These are phyloP conservation scores for Xylocampa areola DNA, from an alignment of 2,888 invertebrate genomes.

Conservation along the genomic window DNA sequence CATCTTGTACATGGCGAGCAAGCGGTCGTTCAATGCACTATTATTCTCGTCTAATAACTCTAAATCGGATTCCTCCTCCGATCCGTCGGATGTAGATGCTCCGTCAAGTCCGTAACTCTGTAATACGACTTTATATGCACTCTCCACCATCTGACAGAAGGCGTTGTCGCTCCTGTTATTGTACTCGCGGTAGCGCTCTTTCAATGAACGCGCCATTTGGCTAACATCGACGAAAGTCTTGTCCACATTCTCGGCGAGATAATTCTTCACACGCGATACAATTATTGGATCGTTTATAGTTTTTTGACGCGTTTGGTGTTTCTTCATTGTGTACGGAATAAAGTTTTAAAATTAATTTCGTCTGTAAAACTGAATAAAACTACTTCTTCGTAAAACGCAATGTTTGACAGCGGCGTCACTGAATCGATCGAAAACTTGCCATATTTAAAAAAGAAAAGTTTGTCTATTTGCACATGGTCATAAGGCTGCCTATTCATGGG, in stretches of 20 bases:
- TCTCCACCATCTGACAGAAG: conserved; percentile 94
- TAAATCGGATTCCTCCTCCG: conserved; percentile 91
- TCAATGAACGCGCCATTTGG: conserved; percentile 95
- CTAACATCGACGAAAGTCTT: conserved; percentile 95
- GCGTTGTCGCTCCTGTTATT: conserved; percentile 93
- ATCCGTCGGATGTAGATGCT: conserved; percentile 89
- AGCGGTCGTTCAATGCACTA: conserved; percentile 91
- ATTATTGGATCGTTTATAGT: conserved; percentile 88
- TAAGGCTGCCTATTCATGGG: conserved; percentile 43
- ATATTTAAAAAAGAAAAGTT: conserved; percentile 54
- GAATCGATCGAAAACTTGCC: conserved; percentile 79
- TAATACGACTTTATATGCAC: conserved; percentile 93
- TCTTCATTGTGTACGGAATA: conserved; percentile 79
- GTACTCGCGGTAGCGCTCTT: conserved; percentile 93
- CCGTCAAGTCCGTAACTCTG: conserved; percentile 92
- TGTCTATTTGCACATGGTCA: conserved; percentile 42
- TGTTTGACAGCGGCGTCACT: conserved; percentile 79
- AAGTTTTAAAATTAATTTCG: conserved; percentile 29
- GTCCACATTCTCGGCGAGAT: conserved; percentile 94
- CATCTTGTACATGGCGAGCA: conserved; percentile 87
- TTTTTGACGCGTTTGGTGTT: conserved; percentile 86
- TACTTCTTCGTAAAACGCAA: conserved; percentile 69
- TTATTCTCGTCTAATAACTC: conserved; percentile 95
- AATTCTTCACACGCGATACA: conserved; percentile 92
- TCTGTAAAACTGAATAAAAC: conserved; percentile 48